Conservation (phyloP, 2,888 invertebrate genomes). For the Theretra japonica region DNA sequence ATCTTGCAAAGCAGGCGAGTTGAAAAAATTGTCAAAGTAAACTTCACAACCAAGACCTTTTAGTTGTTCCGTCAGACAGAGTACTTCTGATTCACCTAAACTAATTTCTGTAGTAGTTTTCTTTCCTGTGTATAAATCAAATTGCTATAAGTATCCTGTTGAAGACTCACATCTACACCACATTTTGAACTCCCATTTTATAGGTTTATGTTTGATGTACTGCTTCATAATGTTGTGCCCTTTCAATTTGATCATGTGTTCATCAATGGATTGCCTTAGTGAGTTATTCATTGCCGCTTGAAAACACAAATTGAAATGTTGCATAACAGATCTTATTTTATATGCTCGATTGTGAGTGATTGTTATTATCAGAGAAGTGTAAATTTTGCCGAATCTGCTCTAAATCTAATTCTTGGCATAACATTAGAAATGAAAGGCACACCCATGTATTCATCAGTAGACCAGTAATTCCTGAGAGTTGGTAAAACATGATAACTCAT, state of each 20-base stretch:
- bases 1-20: slow-evolving; percentile 35
- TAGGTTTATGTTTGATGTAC: slow-evolving; percentile 25
- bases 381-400: slow-evolving; percentile 37
- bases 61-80: slow-evolving; percentile 30
- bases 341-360: neutral
- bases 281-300: slow-evolving; percentile 20
- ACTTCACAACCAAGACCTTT: slow-evolving; percentile 37
- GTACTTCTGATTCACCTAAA: slow-evolving; percentile 35
- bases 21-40: slow-evolving; percentile 39
- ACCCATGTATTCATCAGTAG: slow-evolving; percentile 29
- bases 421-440: slow-evolving; percentile 33
- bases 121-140: slow-evolving; percentile 39
- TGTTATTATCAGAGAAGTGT: slow-evolving; percentile 3
- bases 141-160: slow-evolving; percentile 37
- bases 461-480: slow-evolving; percentile 35
- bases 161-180: slow-evolving; percentile 36
- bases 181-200: slow-evolving; percentile 38
- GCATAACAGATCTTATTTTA: neutral
- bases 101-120: slow-evolving; percentile 33
- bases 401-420: slow-evolving; percentile 36
- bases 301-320: neutral
- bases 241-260: slow-evolving; percentile 35
- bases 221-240: slow-evolving; percentile 34
- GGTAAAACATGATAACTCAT: slow-evolving; percentile 38
- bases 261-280: slow-evolving; percentile 32